Evolutionary conservation across 2,888 invertebrate species (phyloP), one percentile per base, ranked within the genome.

Genomic region (Drosophila kokeensis): DNA sequence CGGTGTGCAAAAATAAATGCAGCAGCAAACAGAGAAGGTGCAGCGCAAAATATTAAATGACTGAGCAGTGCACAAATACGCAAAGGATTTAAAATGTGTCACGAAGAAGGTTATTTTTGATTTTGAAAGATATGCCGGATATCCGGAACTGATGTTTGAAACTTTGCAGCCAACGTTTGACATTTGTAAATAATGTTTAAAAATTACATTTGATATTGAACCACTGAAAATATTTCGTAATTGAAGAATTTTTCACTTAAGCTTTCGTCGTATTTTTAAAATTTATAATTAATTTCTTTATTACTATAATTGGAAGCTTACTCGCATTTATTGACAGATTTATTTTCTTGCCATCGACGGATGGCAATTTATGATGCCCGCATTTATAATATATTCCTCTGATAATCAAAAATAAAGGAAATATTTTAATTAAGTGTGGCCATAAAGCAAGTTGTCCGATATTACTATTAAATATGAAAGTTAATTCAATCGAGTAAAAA

Each of bases 221-320:
- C 24, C 21, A 29, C 42, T 21, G 7, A 13, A 32, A 57, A 72
- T 71, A 15, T 45, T 24, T 5, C 21, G 30, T 30, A 11, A 60
- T 52, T 57, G 15, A 67, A 40, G 42, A 15, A n/a, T 11, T 40
- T 60, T 36, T 30, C 27, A 30, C 13, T 54, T 7, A 24, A 36
- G n/a, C 24, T 58, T 52, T 29, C 24, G 61, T 42, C 63, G 71
- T 79, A 65, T 38, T n/a, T 36, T 27, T 8, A 36, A 70, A 72
- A 66, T 38, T 68, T 62, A 40, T 68, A 81, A 83, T 88, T 83
- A 77, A 81, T 86, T 75, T 83, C 86, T 77, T 79, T 73, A 87
- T 79, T 74, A 61, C 73, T 76, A 72, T 76, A 83, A 80, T 79
- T 64, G 18, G 38, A 61, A 52, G 60, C 52, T 49, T 60, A 45